Percentiles rank a stretch among this genome's conserved stretches.
Evolutionary conservation across 2,113 vertebrate species (phyloP).

Genomic region (Opisthocomus hoazin): DNA sequence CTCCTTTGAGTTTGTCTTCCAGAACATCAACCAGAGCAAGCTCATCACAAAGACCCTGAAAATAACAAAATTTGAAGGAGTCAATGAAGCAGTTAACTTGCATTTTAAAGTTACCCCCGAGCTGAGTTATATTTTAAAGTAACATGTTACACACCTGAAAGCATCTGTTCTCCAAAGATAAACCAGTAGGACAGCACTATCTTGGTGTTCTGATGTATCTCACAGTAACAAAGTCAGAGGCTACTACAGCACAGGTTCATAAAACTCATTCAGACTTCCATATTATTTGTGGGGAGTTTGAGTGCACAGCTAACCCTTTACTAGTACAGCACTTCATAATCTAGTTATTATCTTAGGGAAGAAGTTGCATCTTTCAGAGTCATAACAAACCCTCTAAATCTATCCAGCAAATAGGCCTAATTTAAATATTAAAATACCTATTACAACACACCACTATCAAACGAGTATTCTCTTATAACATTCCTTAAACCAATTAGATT

Average conservation of each 20-base stretch:
- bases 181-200: not conserved
- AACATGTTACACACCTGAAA: accelerated
- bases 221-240: not conserved
- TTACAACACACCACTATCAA: not conserved
- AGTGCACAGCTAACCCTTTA: not conserved
- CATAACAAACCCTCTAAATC: not conserved
- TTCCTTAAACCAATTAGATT: not conserved
- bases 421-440: not conserved
- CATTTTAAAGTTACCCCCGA: not conserved
- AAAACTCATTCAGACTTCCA: not conserved
- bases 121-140: not conserved
- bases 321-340: not conserved
- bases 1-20: slow-evolving; percentile 95
- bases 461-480: not conserved
- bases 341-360: not conserved
- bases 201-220: not conserved
- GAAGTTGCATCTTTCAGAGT: not conserved
- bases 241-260: not conserved
- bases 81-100: not conserved
- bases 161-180: not conserved
- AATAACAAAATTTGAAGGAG: not conserved
- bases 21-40: slow-evolving; percentile 94
- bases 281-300: not conserved
- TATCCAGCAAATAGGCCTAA: not conserved
- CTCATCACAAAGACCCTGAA: slow-evolving; percentile 87